These are phyloP conservation scores for Ardeotis arabs DNA, from an alignment of 2,113 vertebrate species.

Conservation along the genomic window DNA sequence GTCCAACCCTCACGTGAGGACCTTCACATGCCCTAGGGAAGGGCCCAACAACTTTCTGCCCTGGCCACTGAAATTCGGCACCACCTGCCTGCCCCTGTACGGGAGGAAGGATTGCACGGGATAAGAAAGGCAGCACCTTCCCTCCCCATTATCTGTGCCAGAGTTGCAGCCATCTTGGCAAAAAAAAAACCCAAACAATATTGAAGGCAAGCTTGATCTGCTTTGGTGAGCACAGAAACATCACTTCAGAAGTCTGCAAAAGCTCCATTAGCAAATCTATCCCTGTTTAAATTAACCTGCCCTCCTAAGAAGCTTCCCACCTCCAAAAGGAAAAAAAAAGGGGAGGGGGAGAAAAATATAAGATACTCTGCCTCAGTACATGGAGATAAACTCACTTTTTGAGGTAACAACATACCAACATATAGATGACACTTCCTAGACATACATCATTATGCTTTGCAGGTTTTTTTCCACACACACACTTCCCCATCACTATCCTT, in stretches of 20 bases:
- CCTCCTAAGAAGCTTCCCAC: neutral
- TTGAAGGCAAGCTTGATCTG: neutral
- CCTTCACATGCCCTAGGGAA: neutral
- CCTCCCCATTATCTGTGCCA: neutral
- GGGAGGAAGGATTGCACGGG: neutral
- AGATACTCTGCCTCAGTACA: fast-evolving
- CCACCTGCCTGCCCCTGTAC: fast-evolving
- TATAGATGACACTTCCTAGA: neutral
- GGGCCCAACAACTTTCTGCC: neutral
- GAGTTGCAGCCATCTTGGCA: neutral
- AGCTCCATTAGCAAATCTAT: neutral
- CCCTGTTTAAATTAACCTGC: neutral
- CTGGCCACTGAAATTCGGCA: neutral
- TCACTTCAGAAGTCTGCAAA: neutral
- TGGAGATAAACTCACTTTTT: neutral
- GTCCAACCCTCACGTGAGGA: too few species aligned
- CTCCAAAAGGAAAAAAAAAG: neutral
- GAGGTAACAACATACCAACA: neutral
- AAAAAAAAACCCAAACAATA: neutral
- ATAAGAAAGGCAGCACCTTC: neutral
- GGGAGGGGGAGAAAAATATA: fast-evolving
- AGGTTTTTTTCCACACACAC: neutral
- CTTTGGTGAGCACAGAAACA: neutral
- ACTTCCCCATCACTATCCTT: constrained; percentile 38
- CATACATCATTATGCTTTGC: neutral